Evolutionary conservation across 1,140 invertebrate species (phyloP).

Genomic region (Procambarus clarkii): DNA sequence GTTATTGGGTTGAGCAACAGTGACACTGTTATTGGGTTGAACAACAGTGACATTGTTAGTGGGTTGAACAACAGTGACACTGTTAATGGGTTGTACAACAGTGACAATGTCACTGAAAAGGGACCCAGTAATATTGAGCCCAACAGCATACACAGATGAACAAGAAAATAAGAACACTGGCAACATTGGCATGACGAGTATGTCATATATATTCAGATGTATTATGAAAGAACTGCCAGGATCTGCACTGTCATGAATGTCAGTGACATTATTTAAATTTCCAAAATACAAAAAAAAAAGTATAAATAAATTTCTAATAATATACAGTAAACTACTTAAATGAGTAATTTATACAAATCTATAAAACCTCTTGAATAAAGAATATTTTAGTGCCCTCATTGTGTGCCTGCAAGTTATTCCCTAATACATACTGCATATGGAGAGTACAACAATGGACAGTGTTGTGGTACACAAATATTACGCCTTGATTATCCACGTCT

Average conservation of each 20-base stretch:
- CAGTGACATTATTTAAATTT: slow-evolving; percentile 2
- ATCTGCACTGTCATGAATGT: slow-evolving; percentile 26
- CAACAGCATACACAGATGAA: too few species aligned
- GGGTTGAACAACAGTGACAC: too few species aligned
- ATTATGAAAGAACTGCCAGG: neutral
- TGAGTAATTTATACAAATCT: slow-evolving; percentile 1
- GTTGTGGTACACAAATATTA: neutral
- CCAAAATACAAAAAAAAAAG: neutral
- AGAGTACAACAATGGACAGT: slow-evolving; percentile 9
- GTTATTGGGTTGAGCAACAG: too few species aligned
- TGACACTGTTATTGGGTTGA: too few species aligned
- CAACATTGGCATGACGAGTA: neutral
- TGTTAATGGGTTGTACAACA: too few species aligned
- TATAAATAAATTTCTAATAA: neutral
- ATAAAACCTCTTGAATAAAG: neutral
- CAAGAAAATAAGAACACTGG: too few species aligned
- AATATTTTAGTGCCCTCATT: slow-evolving; percentile 17
- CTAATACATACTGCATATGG: neutral
- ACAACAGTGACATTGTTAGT: too few species aligned
- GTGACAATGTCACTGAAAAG: too few species aligned
- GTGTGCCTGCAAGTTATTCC: slow-evolving; percentile 37
- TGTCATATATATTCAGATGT: neutral
- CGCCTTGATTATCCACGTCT: neutral
- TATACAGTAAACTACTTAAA: slow-evolving; percentile 5
- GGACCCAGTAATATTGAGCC: too few species aligned